Base-by-base conservation (phyloP, 2,113 vertebrate genomes). In the Otus sunia region DNA sequence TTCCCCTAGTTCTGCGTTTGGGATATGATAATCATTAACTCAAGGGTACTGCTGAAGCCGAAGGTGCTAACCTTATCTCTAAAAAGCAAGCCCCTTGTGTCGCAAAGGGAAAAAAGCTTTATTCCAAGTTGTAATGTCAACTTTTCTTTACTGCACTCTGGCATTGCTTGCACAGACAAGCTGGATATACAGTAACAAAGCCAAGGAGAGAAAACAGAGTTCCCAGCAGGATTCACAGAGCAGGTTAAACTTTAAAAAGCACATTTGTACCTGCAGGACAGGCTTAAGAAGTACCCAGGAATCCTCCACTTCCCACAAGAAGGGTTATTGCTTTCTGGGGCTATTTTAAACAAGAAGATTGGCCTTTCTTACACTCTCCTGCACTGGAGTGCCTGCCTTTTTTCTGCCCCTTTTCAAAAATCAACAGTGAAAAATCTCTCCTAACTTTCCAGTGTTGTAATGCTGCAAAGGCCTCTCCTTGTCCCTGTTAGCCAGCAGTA, bases 271-370 rank as follows among this genome's bases (percentile, higher is more conserved):
- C 94, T 94, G 85, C 84, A 92, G 93, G 93, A 95, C 85, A 96
- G 66, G 43, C 79, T 88, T 95, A 94, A 91, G 90, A 89, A 96
- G 56, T 74, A 75, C 67, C 64, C 67, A 80, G 69, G 86, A 91
- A 95, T 86, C 39, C 64, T 94, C 58, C 53, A 80, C 83, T 89
- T 95, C 71, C 71, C 86, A 72, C 62, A 90, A 90, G 90, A 94
- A 91, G 34, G 73, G 72, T 81, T 92, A 94, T 94, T 97, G 79
- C 92, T 94, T 96, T 95, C 89, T 76, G 94, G 78, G 85, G 89
- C 75, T 86, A 82, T 95, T 97, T 95, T 89, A 96, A 91, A 89
- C 64, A 92, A 76, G 66, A 88, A 74, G 60, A 32, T 25, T 5
- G 10, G 59, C 55, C 55, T 88, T 94, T 88, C 86, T 64, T 86